phyloP scores from a whole-genome alignment of 2,113 vertebrate genomes.

The Alouatta palliata region DNA sequence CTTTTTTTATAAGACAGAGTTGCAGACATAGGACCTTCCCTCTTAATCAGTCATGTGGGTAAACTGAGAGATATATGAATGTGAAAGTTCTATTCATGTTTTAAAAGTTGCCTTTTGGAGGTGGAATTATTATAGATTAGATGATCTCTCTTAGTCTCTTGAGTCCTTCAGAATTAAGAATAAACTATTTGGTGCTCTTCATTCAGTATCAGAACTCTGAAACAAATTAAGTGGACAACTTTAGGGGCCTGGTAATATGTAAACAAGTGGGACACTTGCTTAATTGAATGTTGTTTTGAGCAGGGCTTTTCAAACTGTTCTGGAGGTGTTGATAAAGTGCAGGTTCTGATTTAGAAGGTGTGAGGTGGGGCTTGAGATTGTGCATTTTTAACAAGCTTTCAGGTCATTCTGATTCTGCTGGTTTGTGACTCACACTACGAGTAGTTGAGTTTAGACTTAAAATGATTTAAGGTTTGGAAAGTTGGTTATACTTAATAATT shows the following conservation, averaged over 20 bases:
- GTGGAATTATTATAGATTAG: background rate
- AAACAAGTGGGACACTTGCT: background rate
- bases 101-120: constrained; percentile 44
- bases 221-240: background rate
- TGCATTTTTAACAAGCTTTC: background rate
- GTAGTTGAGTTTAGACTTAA: background rate
- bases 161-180: background rate
- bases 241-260: background rate
- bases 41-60: background rate
- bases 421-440: background rate
- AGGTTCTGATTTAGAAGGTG: background rate
- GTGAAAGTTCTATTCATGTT: background rate
- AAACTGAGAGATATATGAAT: background rate
- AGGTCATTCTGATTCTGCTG: background rate
- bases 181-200: background rate
- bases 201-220: background rate
- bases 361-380: background rate
- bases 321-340: background rate
- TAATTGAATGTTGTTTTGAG: background rate
- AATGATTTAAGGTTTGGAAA: background rate
- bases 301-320: background rate
- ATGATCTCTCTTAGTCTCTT: background rate
- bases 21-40: background rate
- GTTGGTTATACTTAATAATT: background rate
- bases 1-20: background rate